A percentile compares a stretch with the other conserved stretches of the same genome.
Evolutionary conservation across 2,797 vertebrate genomes (phyloP).

Genomic region (Onychomys torridus): DNA sequence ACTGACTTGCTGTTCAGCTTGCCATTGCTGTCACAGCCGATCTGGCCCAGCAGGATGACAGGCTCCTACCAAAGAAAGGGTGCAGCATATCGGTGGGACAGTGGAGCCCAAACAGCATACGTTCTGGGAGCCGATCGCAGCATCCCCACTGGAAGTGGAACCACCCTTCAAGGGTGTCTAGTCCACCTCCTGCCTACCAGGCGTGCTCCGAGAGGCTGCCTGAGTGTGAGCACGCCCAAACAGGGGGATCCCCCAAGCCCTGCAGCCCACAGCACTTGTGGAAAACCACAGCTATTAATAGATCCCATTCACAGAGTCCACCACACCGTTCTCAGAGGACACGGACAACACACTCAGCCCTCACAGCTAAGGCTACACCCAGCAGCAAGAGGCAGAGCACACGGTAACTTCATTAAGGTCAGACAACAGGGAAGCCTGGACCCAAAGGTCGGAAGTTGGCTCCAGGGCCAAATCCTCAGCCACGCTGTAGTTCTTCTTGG

Average conservation of each 20-base stretch:
- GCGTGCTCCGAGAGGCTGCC: background rate
- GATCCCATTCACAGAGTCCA: background rate
- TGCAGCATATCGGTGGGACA: fast-evolving
- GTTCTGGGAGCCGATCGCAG: background rate
- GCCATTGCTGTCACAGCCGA: constrained; percentile 96
- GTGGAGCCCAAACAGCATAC: background rate
- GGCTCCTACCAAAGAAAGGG: constrained; percentile 87
- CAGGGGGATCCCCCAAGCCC: fast-evolving
- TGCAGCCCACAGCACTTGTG: background rate
- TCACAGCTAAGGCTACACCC: background rate
- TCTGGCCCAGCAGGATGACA: constrained; percentile 92
- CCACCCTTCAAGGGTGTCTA: background rate
- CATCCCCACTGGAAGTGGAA: background rate
- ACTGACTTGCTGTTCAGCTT: constrained; percentile 95
- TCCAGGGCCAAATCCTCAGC: background rate
- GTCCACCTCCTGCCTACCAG: background rate
- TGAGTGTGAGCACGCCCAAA: background rate
- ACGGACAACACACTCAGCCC: background rate
- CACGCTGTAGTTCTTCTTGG: background rate
- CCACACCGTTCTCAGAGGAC: background rate
- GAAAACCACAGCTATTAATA: background rate
- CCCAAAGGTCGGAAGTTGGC: background rate
- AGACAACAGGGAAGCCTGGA: background rate
- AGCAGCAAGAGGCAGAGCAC: background rate
- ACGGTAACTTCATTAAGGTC: background rate